phyloP scores from a whole-genome alignment of 2,888 invertebrate species.

The Himalopsyche japonica region DNA sequence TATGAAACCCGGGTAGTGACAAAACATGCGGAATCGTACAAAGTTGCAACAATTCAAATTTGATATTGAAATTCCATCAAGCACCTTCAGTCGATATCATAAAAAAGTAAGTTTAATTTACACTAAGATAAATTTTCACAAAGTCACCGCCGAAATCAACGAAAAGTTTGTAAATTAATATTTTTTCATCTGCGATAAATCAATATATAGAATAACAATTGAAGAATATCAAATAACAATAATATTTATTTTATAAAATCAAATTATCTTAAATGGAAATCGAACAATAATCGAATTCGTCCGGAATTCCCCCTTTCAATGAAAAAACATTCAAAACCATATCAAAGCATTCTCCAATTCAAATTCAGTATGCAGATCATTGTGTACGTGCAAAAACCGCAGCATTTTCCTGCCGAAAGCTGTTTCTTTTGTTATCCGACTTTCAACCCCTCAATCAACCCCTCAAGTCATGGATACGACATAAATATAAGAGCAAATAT shows the following conservation, averaged over 20 bases:
- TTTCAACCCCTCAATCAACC: background rate
- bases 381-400: background rate
- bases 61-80: too few relatives aligned
- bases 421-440: background rate
- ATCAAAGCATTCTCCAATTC: background rate
- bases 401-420: background rate
- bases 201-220: background rate
- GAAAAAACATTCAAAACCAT: background rate
- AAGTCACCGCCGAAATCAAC: too few relatives aligned
- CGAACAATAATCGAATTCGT: background rate
- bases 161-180: too few relatives aligned
- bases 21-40: too few relatives aligned
- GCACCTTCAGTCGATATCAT: too few relatives aligned
- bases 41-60: too few relatives aligned
- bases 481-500: background rate
- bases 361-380: slow-evolving; percentile 1
- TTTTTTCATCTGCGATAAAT: too few relatives aligned
- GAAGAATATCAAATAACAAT: background rate
- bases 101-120: too few relatives aligned
- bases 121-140: too few relatives aligned
- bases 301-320: background rate
- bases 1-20: too few relatives aligned
- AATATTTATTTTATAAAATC: background rate
- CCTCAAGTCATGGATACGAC: background rate
- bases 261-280: background rate